Base-by-base conservation (phyloP, 2,888 invertebrate genomes). In the Itoplectis maculator region DNA sequence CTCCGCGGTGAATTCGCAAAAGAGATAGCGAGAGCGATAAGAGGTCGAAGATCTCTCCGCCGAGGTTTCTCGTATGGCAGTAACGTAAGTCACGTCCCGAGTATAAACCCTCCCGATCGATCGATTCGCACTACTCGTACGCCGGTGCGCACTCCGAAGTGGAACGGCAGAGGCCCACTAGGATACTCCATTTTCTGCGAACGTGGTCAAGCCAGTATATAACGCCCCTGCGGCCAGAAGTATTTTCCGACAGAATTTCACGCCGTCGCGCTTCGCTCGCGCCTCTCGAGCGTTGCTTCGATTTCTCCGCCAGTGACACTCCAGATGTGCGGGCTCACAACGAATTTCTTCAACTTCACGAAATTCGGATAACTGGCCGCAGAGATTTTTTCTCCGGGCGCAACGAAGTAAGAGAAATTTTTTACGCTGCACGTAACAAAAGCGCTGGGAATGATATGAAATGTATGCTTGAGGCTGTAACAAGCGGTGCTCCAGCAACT, bases 151-250 rank as follows among this genome's bases (percentile, higher is more conserved):
- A 75, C 76, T 68, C 74, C 77, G 51, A 80, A 78, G 74, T 68
- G 68, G 72, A 83, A 59, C 45, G 37, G 49, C 56, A 74, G 18
- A 18, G 65, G 18, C 51, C 66, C 23, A 18, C 40, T 56, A 65
- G 51, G 68, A 79, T 73, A 79, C 51, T 69, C 78, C 81, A 85
- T 87, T 87, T 84, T 85, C 85, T 81, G 83, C 70, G 83, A 84
- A 86, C 83, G 84, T 81, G 83, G 86, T 81, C 87, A 86, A 80
- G 76, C 82, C 69, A 73, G 84, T 84, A 84, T 83, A 82, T 87
- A 88, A 88, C 85, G 84, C 83, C 78, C 68, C 65, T 72, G 80
- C 56, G 82, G 82, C 85, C 87, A 85, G 88, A 83, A 89, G 87
- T 86, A 84, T 87, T 88, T 88, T 85, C 84, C 65, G 54, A 49